Evolutionary conservation across 2,113 vertebrate species (phyloP), one percentile per base, ranked within the genome.

Genomic region (Chlamydotis undulata): DNA sequence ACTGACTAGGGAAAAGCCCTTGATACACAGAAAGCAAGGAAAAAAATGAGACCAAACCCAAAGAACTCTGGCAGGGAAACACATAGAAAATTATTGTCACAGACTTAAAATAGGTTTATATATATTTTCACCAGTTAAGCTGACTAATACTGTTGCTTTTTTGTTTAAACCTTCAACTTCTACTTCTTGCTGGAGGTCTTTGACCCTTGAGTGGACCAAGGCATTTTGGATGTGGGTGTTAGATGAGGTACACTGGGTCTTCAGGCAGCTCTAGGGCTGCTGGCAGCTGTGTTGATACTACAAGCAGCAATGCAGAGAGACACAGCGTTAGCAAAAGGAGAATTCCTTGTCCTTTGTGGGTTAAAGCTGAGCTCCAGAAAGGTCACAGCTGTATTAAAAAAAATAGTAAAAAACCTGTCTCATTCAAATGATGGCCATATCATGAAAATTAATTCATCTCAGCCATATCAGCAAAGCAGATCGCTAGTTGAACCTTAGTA

Each of bases 251-350:
- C 14, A n/a, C 6, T 26, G 35, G 29, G 33, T 45, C 33, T 69
- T 35, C 23, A 19, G 78, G 71, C 70, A 59, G 73, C 76, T 43
- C 26, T 7, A 26, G 47, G 41, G 37, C 47, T 67, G 60, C 28
- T 45, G 26, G 50, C 56, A 50, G 29, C 63, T n/a, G 14, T 31
- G 33, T 12, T 89, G 55, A 14, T 24, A 10, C 39, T 9, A 29
- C 12, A 39, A 33, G 37, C 39, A 56, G 67, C 83, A 19, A 15
- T 7, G 18, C 71, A 92, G 80, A 13, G 2, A 37, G 45, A 45
- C 19, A 23, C 68, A 33, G 55, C 0, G 0, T 6, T 59, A 19
- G 35, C 49, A 69, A 69, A 75, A 75, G 43, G 33, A 0, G 0
- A 47, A 55, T 41, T 15, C 22, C 55, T 39, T 19, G 21, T 89